Percentiles rank a stretch among this genome's conserved stretches.
Conservation (phyloP, 2,888 invertebrate genomes). For the Cordylochernes scorpioides region DNA sequence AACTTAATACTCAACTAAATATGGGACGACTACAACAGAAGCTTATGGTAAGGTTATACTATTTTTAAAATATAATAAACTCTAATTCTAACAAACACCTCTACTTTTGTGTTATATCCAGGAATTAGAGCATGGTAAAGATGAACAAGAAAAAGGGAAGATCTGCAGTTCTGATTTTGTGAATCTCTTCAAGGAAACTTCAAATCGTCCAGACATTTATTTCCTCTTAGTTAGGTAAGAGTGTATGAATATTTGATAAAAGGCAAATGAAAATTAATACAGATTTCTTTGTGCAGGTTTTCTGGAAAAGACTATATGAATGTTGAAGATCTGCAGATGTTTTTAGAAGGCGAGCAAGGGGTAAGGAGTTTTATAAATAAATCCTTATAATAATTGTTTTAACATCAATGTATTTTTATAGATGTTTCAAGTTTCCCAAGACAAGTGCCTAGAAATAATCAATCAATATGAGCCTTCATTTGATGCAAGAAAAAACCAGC, state of each 20-base stretch:
- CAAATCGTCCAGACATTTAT: slow-evolving; percentile 31
- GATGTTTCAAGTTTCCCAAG: no score
- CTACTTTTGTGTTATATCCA: no score
- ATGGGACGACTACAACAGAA: slow-evolving; percentile 27
- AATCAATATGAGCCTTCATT: slow-evolving; percentile 29
- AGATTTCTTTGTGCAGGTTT: no score
- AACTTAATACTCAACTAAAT: slow-evolving; percentile 26
- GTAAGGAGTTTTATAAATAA: no score
- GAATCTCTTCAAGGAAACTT: slow-evolving; percentile 30
- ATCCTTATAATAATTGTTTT: no score
- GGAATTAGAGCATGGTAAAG: slow-evolving; percentile 25
- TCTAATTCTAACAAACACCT: no score
- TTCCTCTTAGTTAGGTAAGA: slow-evolving; percentile 29
- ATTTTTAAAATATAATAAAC: no score
- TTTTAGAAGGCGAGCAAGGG: slow-evolving; percentile 33
- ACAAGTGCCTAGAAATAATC: slow-evolving; percentile 28
- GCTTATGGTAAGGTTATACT: slow-evolving; percentile 29
- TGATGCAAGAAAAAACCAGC: slow-evolving; percentile 26
- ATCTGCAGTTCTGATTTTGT: slow-evolving; percentile 28
- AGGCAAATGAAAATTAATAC: no score
- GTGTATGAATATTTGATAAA: neutral
- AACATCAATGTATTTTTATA: no score
- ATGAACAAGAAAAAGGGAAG: slow-evolving; percentile 24
- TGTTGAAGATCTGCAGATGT: slow-evolving; percentile 29
- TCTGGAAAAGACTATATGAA: slow-evolving; percentile 28